A percentile compares a stretch with the other conserved stretches of the same genome.
Evolutionary conservation across 2,888 invertebrate genomes (phyloP).

Genomic region (Pediacus dermestoides): DNA sequence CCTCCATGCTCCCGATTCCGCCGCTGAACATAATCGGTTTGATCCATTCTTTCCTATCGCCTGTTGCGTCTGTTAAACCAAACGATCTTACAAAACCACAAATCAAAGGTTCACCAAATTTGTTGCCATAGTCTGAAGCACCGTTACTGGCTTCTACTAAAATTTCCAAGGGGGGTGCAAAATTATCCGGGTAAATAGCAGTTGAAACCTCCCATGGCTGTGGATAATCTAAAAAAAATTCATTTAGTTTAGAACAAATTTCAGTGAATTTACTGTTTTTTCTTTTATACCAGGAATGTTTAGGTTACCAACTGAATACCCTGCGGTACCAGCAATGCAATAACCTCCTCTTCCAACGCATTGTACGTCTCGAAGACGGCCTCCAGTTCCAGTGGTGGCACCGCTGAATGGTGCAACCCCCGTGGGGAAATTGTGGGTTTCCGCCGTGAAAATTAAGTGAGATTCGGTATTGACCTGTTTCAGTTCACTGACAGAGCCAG

Average conservation of each 20-base stretch:
- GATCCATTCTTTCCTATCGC: conserved; percentile 79
- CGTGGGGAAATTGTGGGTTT: conserved; percentile 98
- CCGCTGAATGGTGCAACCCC: conserved; percentile 98
- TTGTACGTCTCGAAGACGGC: conserved; percentile 91
- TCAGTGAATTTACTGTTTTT: conserved; percentile 2
- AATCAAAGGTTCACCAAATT: conserved; percentile 96
- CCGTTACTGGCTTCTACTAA: conserved; percentile 96
- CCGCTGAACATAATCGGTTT: conserved; percentile 99
- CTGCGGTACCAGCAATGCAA: conserved; percentile 93
- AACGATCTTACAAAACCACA: conserved; percentile 89
- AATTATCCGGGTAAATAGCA: conserved; percentile 79
- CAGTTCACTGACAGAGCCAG: conserved; percentile 63
- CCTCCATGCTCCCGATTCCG: conserved; percentile 89
- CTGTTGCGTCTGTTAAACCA: conserved; percentile 65
- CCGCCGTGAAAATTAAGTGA: conserved; percentile 95
- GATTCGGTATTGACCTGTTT: conserved; percentile 57
- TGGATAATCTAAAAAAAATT: conserved; percentile 61
- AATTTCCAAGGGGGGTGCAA: conserved; percentile 86
- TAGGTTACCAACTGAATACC: conserved; percentile 93
- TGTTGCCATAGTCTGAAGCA: conserved; percentile 98
- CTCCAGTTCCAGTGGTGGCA: conserved; percentile 96
- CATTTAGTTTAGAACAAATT: conserved; percentile 2
- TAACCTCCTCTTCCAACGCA: conserved; percentile 92
- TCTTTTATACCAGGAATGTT: conserved; percentile 71
- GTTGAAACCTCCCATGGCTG: conserved; percentile 81